These are phyloP conservation scores for Percopsis omiscomaycus DNA, from an alignment of 2,797 vertebrate species.

Conservation along the genomic window DNA sequence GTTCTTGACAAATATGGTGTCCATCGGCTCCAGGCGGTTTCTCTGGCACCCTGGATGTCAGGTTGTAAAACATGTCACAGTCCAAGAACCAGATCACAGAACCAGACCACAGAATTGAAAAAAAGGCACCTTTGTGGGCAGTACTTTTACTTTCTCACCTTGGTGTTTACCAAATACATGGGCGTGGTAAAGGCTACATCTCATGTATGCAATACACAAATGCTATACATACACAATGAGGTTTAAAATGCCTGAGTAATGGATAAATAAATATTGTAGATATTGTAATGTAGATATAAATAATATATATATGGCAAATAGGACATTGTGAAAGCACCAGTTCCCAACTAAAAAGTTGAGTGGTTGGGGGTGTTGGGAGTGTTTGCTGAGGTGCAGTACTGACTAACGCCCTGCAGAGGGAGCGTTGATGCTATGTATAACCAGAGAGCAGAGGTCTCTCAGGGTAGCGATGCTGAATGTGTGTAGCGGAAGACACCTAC, in stretches of 20 bases:
- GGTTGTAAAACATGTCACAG: neutral
- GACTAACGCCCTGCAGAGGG: slow-evolving; percentile 61
- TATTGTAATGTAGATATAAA: too few relatives aligned
- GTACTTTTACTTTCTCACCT: neutral
- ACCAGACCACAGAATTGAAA: neutral
- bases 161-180: too few relatives aligned
- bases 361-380: neutral
- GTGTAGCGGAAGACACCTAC: slow-evolving; percentile 53
- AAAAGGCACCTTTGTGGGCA: neutral
- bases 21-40: slow-evolving; percentile 92
- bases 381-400: slow-evolving; percentile 35
- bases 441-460: slow-evolving; percentile 13
- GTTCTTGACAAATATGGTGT: slow-evolving; percentile 98
- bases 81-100: neutral
- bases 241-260: neutral
- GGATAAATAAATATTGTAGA: too few relatives aligned
- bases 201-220: too few relatives aligned
- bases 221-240: neutral
- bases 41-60: slow-evolving; percentile 70
- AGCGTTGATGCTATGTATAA: slow-evolving; percentile 27
- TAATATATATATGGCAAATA: too few relatives aligned
- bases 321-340: too few relatives aligned
- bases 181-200: too few relatives aligned
- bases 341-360: too few relatives aligned
- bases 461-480: neutral